Base-by-base conservation (phyloP, 2,888 invertebrate species). In the Pachycephus smyrnensis region DNA sequence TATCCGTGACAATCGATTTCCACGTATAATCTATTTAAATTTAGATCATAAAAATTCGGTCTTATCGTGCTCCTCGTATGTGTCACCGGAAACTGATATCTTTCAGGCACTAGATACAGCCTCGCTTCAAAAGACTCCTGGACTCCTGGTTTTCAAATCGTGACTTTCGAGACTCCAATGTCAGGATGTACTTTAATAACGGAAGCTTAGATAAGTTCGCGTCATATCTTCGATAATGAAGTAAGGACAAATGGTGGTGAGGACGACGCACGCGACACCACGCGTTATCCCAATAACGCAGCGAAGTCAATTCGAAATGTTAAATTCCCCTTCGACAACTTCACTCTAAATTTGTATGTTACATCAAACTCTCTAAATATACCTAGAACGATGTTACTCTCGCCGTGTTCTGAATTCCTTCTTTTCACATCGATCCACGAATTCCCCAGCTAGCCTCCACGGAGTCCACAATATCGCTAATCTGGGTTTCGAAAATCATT, bases 251-350 rank as follows among this genome's bases (percentile, higher is more conserved):
- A 55, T 9, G 23, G 2, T 23, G 23, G 23, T 55, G 23, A 6
- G 55, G 23, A 4, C 55, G 23, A 23, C 6, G 23, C 23, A 2
- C 23, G 55, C 23, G 55, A 23, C 15, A 55, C 23, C 23, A 23
- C 6, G 40, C 4, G 55, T 55, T 55, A 55, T 55, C 23, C 55
- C 55, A 23, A 55, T 55, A 55, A 55, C 55, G 55, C 55, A 55
- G 55, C 9, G 2, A 55, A 32, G 71, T 71, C 11, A 71, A 71
- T 23, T 30, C 71, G 71, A 71, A 30, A 71, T 11, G 11, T 71
- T 71, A 30, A 71, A 71, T 71, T 71, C 71, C 30, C 12, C 71
- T 33, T 55, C 32, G 71, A 35, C 71, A 71, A 71, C 71, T 71
- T 71, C 31, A 71, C 71, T 71, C 71, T 33, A 35, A 15, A 35